Evolutionary conservation across 2,113 vertebrate genomes (phyloP).

Genomic region (Lipophrys pholis): DNA sequence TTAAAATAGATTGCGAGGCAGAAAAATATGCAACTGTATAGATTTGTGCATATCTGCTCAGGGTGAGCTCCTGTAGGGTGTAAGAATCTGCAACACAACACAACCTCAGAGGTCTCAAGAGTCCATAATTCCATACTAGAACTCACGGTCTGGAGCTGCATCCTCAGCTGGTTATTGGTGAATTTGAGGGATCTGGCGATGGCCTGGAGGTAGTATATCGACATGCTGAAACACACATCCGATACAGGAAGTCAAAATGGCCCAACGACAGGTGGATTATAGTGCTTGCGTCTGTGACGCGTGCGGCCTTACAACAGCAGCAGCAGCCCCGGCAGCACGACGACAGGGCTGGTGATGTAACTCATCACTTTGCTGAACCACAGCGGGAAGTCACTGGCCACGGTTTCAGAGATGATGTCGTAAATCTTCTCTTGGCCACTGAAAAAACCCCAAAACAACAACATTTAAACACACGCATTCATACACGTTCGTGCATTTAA

Average conservation of each 20-base stretch:
- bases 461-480: too few relatives aligned
- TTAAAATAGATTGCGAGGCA: too few relatives aligned
- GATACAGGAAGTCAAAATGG: too few relatives aligned
- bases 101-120: too few relatives aligned
- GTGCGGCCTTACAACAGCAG: conserved; percentile 91
- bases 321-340: conserved; percentile 91
- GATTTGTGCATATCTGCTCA: too few relatives aligned
- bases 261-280: not conserved
- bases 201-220: conserved; percentile 98
- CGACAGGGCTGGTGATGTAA: conserved; percentile 95
- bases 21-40: too few relatives aligned
- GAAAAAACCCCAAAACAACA: too few relatives aligned
- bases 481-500: too few relatives aligned
- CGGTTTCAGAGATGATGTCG: conserved; percentile 94
- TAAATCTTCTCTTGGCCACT: conserved; percentile 99
- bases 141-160: conserved; percentile 96
- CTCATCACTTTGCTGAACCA: conserved; percentile 92
- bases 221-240: conserved; percentile 87
- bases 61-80: too few relatives aligned
- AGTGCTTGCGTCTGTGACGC: not conserved
- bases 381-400: conserved; percentile 88
- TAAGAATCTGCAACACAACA: too few relatives aligned
- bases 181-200: conserved; percentile 95
- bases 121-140: too few relatives aligned
- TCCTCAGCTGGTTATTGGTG: conserved; percentile 95